phyloP scores from a whole-genome alignment of 2,888 invertebrate genomes.

The Nowickia ferox region DNA sequence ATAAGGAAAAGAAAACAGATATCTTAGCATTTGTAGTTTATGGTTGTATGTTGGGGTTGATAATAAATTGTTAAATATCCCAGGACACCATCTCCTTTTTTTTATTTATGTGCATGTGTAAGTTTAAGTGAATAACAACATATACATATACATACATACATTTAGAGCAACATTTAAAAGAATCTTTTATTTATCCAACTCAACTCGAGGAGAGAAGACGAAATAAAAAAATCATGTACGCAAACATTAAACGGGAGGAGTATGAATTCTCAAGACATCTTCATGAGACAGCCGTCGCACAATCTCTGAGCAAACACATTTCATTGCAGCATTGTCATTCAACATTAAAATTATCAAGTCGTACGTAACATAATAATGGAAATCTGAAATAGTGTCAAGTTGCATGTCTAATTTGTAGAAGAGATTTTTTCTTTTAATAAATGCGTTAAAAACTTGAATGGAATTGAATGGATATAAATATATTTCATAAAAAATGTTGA shows the following conservation, averaged over 20 bases:
- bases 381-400: slow-evolving; percentile 50
- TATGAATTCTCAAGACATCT: slow-evolving; percentile 56
- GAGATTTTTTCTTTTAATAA: background rate
- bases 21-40: slow-evolving; percentile 55
- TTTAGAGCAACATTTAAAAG: slow-evolving; percentile 39
- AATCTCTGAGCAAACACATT: slow-evolving; percentile 32
- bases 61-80: slow-evolving; percentile 71
- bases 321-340: slow-evolving; percentile 47
- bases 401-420: slow-evolving; percentile 41
- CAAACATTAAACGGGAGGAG: slow-evolving; percentile 29
- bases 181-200: slow-evolving; percentile 61
- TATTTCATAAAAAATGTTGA: background rate
- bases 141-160: background rate
- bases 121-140: slow-evolving; percentile 53
- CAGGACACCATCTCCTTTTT: slow-evolving; percentile 48
- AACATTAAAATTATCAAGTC: slow-evolving; percentile 53
- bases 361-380: slow-evolving; percentile 31
- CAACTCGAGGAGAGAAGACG: background rate
- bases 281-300: slow-evolving; percentile 42
- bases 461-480: background rate
- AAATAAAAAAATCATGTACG: background rate
- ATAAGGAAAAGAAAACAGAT: slow-evolving; percentile 29
- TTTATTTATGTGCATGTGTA: slow-evolving; percentile 34
- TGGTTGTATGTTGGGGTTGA: slow-evolving; percentile 65
- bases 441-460: slow-evolving; percentile 17